These are phyloP conservation scores for Python bivittatus DNA, from an alignment of 2,113 vertebrate genomes.

Conservation along the genomic window DNA sequence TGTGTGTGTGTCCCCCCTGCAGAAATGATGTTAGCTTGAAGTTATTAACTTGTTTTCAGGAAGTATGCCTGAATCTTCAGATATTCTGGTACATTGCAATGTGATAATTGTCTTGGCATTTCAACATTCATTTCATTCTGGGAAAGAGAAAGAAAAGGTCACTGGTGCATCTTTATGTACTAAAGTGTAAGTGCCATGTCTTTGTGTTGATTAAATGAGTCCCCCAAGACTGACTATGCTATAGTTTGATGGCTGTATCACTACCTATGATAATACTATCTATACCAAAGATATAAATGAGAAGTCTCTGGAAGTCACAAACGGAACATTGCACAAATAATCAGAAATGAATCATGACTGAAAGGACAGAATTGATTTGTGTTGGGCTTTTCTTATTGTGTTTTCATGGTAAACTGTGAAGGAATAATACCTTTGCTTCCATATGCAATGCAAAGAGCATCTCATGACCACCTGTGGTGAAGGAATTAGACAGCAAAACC, in stretches of 20 bases:
- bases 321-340: not conserved
- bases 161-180: not conserved
- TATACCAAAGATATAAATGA: not conserved
- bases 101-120: constrained; percentile 2
- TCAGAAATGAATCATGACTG: not conserved
- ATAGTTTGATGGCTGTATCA: not conserved
- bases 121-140: not conserved
- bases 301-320: not conserved
- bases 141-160: not conserved
- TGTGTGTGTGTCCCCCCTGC: not conserved
- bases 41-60: constrained; percentile 28
- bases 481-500: not conserved
- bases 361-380: not conserved
- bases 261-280: not conserved
- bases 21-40: constrained; percentile 53
- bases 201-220: not conserved
- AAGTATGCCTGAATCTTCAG: not conserved
- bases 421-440: not conserved
- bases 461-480: not conserved
- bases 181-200: not conserved
- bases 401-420: not conserved
- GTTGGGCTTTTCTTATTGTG: not conserved
- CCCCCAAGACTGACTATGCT: not conserved
- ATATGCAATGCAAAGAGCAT: not conserved
- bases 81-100: not conserved